Base-by-base conservation (phyloP, 2,113 vertebrate species). In the Lampris incognitus region DNA sequence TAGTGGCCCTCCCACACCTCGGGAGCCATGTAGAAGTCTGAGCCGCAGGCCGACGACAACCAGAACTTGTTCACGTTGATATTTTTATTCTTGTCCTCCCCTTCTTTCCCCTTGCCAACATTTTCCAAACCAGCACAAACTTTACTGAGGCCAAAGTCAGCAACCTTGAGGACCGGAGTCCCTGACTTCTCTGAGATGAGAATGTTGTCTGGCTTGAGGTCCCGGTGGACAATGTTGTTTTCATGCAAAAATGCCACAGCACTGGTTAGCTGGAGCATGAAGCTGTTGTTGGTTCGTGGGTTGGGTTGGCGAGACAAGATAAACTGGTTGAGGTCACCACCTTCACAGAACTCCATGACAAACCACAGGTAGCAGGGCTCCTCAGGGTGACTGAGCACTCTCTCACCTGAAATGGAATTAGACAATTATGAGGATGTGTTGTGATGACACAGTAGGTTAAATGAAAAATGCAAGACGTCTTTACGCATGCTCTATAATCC, bases 1-100 rank as follows among this genome's bases (percentile, higher is more conserved):
- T 98, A 98, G 93, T 98, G 97, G 36, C 97, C 97, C 82, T 98
- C 97, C 97, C 97, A 98, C 69, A 98, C 97, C 89, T 98, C 97
- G 0, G 97, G 97, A 0, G 97, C 97, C 97, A 99, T 98, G 89
- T 94, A 99, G 92, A 99, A 98, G 84, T 98, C 97, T 0, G 97
- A 97, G 70, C 97, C 97, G 0, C 97, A 99, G 0, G 97, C 96
- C 0, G 97, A 98, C 0, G 97, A 99, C 84, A 98, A 88, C 97
- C 97, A 98, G 86, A 94, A 97, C 76, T 97, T 97, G 91, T 98
- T 98, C 77, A 99, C 94, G 71, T 97, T 98, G 83, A 96, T 83
- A 58, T 84, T 95, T 92, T 93, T 95, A 85, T 93, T 94, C 0
- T 88, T 93, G 74, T 88, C 91, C 1, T 95, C 93, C 0, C 77